These are phyloP conservation scores for Chelonoidis abingdonii DNA, from an alignment of 2,113 vertebrate genomes.

Conservation along the genomic window DNA sequence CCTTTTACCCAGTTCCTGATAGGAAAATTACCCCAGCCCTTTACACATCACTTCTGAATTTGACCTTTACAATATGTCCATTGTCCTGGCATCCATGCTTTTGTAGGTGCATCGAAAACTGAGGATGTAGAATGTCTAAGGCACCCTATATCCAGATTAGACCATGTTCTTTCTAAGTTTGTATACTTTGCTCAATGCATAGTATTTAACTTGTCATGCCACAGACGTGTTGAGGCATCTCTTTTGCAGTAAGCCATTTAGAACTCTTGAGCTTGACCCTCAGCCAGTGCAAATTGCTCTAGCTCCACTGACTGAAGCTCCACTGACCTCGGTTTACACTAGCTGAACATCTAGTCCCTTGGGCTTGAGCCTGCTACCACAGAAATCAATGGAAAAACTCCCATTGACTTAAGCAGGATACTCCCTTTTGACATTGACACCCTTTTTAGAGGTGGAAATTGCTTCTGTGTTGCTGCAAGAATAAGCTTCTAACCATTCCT, in stretches of 20 bases:
- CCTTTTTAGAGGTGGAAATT: not conserved
- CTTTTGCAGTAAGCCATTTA: not conserved
- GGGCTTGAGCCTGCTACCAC: not conserved
- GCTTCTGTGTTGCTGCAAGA: not conserved
- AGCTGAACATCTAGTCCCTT: not conserved
- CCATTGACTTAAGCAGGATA: not conserved
- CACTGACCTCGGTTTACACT: not conserved
- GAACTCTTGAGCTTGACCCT: not conserved
- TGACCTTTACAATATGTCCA: not conserved
- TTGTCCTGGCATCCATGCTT: not conserved
- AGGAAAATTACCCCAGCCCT: not conserved
- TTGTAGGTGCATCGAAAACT: not conserved
- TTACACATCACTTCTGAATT: not conserved
- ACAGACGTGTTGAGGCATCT: not conserved
- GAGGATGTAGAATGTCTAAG: not conserved
- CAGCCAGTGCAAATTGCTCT: not conserved
- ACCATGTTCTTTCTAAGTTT: not conserved
- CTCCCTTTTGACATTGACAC: not conserved
- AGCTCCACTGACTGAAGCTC: not conserved
- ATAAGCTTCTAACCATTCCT: not conserved
- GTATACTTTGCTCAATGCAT: not conserved
- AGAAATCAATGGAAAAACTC: not conserved
- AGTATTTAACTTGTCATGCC: not conserved
- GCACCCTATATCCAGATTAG: not conserved
- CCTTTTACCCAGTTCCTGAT: not conserved